Percentiles rank a stretch among this genome's conserved stretches.
These are phyloP conservation scores for Neosilurus hyrtlii DNA, from an alignment of 2,797 vertebrate genomes.

Conservation along the genomic window DNA sequence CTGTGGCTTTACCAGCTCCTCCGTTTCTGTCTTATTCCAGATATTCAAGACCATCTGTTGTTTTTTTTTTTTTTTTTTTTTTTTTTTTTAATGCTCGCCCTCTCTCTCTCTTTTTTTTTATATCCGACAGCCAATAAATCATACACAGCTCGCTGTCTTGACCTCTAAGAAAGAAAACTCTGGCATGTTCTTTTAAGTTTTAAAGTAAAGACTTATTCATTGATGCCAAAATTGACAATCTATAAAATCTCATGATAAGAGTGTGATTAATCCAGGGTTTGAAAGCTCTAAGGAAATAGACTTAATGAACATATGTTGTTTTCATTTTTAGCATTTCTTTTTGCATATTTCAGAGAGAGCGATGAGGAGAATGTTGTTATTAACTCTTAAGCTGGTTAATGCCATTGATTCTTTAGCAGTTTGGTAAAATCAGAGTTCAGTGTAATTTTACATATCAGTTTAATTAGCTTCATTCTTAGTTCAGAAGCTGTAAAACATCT, in stretches of 20 bases:
- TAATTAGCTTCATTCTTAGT: conserved; percentile 66
- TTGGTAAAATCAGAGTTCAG: conserved; percentile 75
- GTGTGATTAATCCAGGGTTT: conserved; percentile 63
- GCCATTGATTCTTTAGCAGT: conserved; percentile 72
- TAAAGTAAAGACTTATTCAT: conserved; percentile 50
- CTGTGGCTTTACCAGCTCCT: conserved; percentile 61
- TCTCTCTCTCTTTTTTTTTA: conserved; percentile 44
- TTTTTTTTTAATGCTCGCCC: conserved; percentile 18
- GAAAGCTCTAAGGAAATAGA: conserved; percentile 60
- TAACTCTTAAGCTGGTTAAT: conserved; percentile 76
- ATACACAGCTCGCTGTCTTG: conserved; percentile 13
- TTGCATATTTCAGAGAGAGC: conserved; percentile 33
- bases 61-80: conserved; percentile 45
- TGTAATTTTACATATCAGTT: conserved; percentile 78
- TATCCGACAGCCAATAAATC: conserved; percentile 40
- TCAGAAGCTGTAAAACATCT: conserved; percentile 62
- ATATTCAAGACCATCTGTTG: conserved; percentile 68
- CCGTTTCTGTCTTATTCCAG: conserved; percentile 57
- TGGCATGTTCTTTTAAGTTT: conserved; percentile 31
- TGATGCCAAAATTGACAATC: conserved; percentile 55
- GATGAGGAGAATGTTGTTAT: conserved; percentile 64
- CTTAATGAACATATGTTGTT: conserved; percentile 67
- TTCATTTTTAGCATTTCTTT: conserved; percentile 60
- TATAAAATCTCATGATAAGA: conserved; percentile 58
- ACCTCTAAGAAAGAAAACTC: conserved; percentile 22